These are phyloP conservation scores for Raja brachyura DNA, from an alignment of 2,113 vertebrate genomes.

Conservation along the genomic window DNA sequence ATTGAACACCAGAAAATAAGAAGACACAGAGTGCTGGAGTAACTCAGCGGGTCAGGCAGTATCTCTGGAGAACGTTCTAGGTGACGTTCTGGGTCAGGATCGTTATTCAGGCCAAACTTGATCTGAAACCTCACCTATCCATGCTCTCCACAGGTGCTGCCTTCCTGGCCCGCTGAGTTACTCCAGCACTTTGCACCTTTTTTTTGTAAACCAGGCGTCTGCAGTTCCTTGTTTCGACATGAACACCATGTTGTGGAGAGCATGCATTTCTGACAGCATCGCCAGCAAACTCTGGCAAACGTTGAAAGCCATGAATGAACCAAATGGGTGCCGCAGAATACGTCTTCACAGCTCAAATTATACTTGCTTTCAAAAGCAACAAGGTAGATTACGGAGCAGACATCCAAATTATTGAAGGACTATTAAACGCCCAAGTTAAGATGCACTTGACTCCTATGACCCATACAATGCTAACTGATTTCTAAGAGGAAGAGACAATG, in stretches of 20 bases:
- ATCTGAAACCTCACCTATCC: too few species aligned
- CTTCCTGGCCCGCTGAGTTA: too few species aligned
- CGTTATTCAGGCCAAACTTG: too few species aligned
- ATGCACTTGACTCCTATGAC: neutral
- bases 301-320: neutral
- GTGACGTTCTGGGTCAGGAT: too few species aligned
- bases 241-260: neutral
- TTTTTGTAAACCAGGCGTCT: too few species aligned
- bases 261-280: neutral
- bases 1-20: neutral
- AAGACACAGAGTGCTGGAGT: too few species aligned
- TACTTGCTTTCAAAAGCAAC: neutral
- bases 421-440: neutral
- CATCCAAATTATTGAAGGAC: neutral
- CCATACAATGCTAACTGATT: neutral
- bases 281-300: neutral
- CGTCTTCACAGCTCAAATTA: neutral
- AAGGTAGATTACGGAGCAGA: neutral
- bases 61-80: too few species aligned
- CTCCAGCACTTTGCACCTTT: too few species aligned
- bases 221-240: too few species aligned
- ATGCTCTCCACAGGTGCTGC: too few species aligned
- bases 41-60: too few species aligned
- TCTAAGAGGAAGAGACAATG: neutral
- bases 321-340: neutral